Percentiles rank a stretch among this genome's conserved stretches.
Evolutionary conservation across 2,888 invertebrate genomes (phyloP).

Genomic region (Pachycephus smyrnensis): DNA sequence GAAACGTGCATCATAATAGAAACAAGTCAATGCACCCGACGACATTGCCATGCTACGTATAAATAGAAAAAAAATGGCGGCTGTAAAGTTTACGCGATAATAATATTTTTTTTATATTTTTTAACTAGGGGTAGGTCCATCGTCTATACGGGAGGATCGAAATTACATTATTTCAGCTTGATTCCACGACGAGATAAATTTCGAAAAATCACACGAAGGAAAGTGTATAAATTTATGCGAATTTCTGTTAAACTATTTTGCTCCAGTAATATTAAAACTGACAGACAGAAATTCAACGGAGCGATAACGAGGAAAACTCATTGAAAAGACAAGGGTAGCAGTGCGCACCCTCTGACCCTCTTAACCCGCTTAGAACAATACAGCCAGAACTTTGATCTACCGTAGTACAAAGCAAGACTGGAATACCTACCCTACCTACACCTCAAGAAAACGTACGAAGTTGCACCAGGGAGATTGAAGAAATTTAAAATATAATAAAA

Average conservation of each 20-base stretch:
- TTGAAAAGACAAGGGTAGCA: background rate
- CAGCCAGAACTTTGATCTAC: background rate
- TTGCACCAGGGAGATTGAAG: background rate
- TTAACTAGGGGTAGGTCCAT: background rate
- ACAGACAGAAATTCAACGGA: background rate
- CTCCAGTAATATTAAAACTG: background rate
- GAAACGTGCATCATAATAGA: background rate
- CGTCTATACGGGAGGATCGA: background rate
- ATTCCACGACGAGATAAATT: background rate
- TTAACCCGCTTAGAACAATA: background rate
- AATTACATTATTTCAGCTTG: too few relatives aligned
- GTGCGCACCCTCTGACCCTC: background rate
- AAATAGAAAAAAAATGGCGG: slow-evolving; percentile 24
- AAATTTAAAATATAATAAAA: background rate
- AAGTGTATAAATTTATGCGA: background rate
- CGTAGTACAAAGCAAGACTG: background rate
- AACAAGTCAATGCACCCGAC: background rate
- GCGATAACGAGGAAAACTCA: background rate
- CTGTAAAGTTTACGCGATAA: slow-evolving; percentile 8
- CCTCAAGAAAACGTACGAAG: background rate
- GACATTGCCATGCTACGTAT: background rate
- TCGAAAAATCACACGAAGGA: background rate
- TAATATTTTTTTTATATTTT: slow-evolving; percentile 14
- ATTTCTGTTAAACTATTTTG: background rate
- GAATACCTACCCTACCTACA: background rate